phyloP scores from a whole-genome alignment of 2,888 invertebrate genomes.

The Drosophila merina region DNA sequence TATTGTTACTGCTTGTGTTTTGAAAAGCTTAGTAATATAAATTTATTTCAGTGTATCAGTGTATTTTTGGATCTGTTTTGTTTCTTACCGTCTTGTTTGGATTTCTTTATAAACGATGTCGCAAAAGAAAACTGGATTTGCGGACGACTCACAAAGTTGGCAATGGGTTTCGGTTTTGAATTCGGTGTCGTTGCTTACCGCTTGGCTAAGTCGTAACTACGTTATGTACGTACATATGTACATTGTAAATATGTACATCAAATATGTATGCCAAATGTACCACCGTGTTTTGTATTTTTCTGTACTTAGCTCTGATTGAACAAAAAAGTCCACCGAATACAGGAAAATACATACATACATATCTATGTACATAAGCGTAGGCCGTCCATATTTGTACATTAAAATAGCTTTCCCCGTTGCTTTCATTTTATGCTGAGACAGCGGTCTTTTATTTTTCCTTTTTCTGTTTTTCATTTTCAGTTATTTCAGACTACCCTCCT shows the following conservation, averaged over 20 bases:
- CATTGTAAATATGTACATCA: not conserved
- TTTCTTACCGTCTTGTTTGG: slow-evolving; percentile 26
- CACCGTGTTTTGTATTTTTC: too few species aligned
- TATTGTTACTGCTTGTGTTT: too few species aligned
- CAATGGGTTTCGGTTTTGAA: slow-evolving; percentile 40
- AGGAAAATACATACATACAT: slow-evolving; percentile 6
- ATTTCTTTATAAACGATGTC: slow-evolving; percentile 44
- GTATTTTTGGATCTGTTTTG: not conserved
- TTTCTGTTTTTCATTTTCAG: slow-evolving; percentile 11
- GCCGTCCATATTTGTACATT: slow-evolving; percentile 31
- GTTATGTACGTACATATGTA: not conserved
- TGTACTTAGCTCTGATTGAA: slow-evolving; percentile 15
- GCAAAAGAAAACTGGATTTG: slow-evolving; percentile 48
- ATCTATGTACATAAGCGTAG: slow-evolving; percentile 3
- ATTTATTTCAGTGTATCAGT: not conserved
- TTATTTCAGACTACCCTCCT: slow-evolving; percentile 31
- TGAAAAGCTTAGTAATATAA: too few species aligned
- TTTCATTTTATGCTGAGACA: slow-evolving; percentile 23
- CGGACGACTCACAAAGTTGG: slow-evolving; percentile 38
- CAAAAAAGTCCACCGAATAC: slow-evolving; percentile 10
- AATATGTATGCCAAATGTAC: too few species aligned
- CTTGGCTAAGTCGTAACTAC: slow-evolving; percentile 23
- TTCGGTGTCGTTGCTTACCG: slow-evolving; percentile 42
- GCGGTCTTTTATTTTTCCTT: slow-evolving; percentile 22
- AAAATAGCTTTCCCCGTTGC: slow-evolving; percentile 14